These are phyloP conservation scores for Matsumyia berberina DNA, from an alignment of 2,888 invertebrate species.

Conservation along the genomic window DNA sequence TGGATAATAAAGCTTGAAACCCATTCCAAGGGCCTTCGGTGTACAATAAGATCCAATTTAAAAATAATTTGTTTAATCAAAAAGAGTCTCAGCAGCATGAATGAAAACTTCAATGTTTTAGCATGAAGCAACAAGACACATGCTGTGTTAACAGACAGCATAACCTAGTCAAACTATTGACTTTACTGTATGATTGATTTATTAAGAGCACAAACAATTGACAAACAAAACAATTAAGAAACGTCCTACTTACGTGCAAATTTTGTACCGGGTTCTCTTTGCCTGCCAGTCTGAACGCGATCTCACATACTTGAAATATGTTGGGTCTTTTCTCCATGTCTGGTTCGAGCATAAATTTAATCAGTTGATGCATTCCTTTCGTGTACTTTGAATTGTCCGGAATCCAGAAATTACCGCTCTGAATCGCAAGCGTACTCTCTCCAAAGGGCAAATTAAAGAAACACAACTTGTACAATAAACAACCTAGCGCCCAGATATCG, in stretches of 20 bases:
- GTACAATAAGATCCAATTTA: slow-evolving; percentile 43
- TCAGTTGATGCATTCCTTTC: slow-evolving; percentile 89
- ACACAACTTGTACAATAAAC: slow-evolving; percentile 94
- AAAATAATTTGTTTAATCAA: slow-evolving; percentile 31
- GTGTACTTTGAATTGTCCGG: slow-evolving; percentile 92
- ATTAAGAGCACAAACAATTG: slow-evolving; percentile 30
- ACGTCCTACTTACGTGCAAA: slow-evolving; percentile 87
- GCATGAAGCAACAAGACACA: slow-evolving; percentile 45
- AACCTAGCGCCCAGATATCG: slow-evolving; percentile 96
- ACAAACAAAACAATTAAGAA: slow-evolving; percentile 45
- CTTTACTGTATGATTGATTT: slow-evolving; percentile 42
- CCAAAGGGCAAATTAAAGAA: slow-evolving; percentile 96
- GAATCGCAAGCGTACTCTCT: slow-evolving; percentile 96
- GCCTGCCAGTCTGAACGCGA: slow-evolving; percentile 89
- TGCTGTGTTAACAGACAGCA: background rate
- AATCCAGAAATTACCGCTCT: slow-evolving; percentile 93
- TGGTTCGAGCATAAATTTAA: slow-evolving; percentile 93
- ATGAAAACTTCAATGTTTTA: slow-evolving; percentile 32
- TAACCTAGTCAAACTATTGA: slow-evolving; percentile 5
- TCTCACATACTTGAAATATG: slow-evolving; percentile 92
- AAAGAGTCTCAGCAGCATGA: slow-evolving; percentile 4
- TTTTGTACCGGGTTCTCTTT: slow-evolving; percentile 92
- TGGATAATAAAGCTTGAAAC: slow-evolving; percentile 43
- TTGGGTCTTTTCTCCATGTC: slow-evolving; percentile 93
- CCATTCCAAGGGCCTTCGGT: slow-evolving; percentile 13